A percentile compares a stretch with the other conserved stretches of the same genome.
Conservation (phyloP, 2,797 vertebrate genomes). For the Cephalopachus bancanus region DNA sequence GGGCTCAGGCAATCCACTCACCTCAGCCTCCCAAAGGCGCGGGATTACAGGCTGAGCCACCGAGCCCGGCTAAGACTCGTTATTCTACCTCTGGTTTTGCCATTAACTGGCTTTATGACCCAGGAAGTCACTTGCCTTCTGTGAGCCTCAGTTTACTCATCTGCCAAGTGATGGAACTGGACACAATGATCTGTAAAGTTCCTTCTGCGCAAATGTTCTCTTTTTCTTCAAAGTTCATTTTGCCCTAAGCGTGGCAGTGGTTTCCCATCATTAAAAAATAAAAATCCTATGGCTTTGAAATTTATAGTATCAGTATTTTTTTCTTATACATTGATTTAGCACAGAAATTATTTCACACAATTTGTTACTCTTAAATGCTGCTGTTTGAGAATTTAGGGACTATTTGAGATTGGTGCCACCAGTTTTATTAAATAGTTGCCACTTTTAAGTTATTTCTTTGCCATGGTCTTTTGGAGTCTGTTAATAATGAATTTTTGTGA, state of each 20-base stretch:
- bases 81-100: slow-evolving; percentile 63
- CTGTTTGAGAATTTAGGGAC: slow-evolving; percentile 45
- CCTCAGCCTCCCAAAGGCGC: no score
- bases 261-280: slow-evolving; percentile 39
- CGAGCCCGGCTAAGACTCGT: no score
- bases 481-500: slow-evolving; percentile 45
- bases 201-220: neutral
- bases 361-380: slow-evolving; percentile 34
- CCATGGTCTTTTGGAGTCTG: neutral
- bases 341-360: slow-evolving; percentile 43
- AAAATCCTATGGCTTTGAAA: slow-evolving; percentile 39
- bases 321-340: slow-evolving; percentile 26
- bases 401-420: slow-evolving; percentile 31
- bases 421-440: slow-evolving; percentile 64
- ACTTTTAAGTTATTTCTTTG: slow-evolving; percentile 60
- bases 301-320: slow-evolving; percentile 6
- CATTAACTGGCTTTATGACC: slow-evolving; percentile 50
- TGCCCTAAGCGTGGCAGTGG: neutral
- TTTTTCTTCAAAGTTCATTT: slow-evolving; percentile 45
- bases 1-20: no score
- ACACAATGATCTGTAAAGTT: slow-evolving; percentile 19
- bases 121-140: slow-evolving; percentile 57
- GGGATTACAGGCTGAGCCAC: no score
- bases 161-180: slow-evolving; percentile 58
- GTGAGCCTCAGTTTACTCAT: slow-evolving; percentile 76